Conservation (phyloP, 53 echinoderm and acorn worm species). For the Echinarachnius parma region DNA sequence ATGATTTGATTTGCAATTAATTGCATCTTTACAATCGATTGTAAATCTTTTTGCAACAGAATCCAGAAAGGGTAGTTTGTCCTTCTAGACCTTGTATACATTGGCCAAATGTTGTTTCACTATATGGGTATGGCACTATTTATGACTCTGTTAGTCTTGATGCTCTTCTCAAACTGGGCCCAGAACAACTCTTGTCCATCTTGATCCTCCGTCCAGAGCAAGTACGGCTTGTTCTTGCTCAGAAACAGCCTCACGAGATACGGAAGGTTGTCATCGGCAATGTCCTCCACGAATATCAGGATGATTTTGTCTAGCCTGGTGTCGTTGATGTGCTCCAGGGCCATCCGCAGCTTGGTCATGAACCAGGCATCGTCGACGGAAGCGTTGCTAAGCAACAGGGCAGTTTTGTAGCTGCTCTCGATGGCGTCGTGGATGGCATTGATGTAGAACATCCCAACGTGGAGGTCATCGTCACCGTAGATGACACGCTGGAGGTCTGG, state of each 20-base stretch:
- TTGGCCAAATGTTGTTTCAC: no score
- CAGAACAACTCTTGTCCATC: slow-evolving; percentile 28
- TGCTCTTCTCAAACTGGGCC: slow-evolving; percentile 29
- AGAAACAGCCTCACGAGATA: slow-evolving; percentile 30
- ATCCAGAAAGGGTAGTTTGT: no score
- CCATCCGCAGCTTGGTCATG: slow-evolving; percentile 32
- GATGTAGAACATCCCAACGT: slow-evolving; percentile 17
- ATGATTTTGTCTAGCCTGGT: slow-evolving; percentile 25
- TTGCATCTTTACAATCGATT: no score
- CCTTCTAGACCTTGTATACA: no score
- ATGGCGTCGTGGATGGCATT: slow-evolving; percentile 20
- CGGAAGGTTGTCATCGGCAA: slow-evolving; percentile 14
- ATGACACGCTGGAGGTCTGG: slow-evolving; percentile 7
- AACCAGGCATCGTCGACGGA: slow-evolving; percentile 22
- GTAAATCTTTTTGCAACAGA: no score
- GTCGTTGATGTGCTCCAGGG: slow-evolving; percentile 23
- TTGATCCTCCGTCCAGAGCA: slow-evolving; percentile 29
- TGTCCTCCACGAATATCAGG: slow-evolving; percentile 24
- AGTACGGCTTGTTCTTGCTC: slow-evolving; percentile 31
- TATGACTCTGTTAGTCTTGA: slow-evolving; percentile 17
- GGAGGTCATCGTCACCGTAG: slow-evolving; percentile 24
- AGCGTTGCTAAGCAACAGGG: slow-evolving; percentile 24
- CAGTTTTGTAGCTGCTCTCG: slow-evolving; percentile 23
- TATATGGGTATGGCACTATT: slow-evolving; percentile 24
- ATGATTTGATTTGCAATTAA: no score